Percentiles rank a stretch among this genome's conserved stretches.
Evolutionary conservation across 2,113 vertebrate genomes (phyloP).

Genomic region (Scophthalmus maximus): DNA sequence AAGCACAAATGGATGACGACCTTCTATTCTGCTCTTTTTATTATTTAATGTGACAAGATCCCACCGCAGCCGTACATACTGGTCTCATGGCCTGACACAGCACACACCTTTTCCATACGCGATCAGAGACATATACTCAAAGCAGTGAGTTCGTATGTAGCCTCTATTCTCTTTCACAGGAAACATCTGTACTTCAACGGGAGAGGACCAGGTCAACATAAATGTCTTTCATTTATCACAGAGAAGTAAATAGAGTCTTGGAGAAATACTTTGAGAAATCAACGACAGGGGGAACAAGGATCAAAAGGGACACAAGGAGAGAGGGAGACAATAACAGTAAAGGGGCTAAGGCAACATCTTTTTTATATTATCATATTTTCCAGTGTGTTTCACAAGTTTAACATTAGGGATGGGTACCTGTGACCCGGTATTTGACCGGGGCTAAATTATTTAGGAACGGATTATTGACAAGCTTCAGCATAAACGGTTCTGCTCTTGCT

Average conservation of each 20-base stretch:
- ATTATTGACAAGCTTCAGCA: neutral
- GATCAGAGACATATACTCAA: slow-evolving; percentile 8
- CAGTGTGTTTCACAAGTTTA: neutral
- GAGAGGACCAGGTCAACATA: slow-evolving; percentile 26
- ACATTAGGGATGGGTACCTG: too few relatives aligned
- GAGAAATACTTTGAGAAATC: too few relatives aligned
- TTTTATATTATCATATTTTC: neutral
- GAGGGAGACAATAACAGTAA: neutral
- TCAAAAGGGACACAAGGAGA: neutral
- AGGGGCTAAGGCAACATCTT: too few relatives aligned
- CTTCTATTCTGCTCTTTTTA: slow-evolving; percentile 6
- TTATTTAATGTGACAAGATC: slow-evolving; percentile 36
- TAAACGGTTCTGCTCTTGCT: neutral
- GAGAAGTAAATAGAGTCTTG: too few relatives aligned
- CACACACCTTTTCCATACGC: too few relatives aligned
- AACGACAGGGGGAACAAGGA: neutral
- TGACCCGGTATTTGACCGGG: neutral
- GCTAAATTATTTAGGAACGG: neutral
- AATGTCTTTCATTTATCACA: slow-evolving; percentile 2
- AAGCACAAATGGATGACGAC: slow-evolving; percentile 10
- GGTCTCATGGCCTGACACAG: slow-evolving; percentile 37
- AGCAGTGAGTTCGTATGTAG: slow-evolving; percentile 14
- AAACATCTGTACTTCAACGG: slow-evolving; percentile 33
- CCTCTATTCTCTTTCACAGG: slow-evolving; percentile 34
- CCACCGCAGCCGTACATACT: neutral